Conservation (phyloP, 2,113 vertebrate species). For the Phyllostomus discolor region DNA sequence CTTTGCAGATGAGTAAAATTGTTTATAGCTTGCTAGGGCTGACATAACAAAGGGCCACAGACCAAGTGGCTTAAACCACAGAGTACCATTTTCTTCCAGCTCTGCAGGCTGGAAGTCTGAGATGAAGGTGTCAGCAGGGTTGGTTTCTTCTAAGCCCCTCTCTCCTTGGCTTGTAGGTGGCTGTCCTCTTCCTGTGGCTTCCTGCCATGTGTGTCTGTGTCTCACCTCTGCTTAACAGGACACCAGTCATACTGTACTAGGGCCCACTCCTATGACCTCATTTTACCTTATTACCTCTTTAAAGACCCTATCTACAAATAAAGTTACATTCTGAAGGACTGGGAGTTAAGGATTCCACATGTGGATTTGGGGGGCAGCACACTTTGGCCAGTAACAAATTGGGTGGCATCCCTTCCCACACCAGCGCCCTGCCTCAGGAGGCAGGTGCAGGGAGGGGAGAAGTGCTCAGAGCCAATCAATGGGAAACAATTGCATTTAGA, state of each 20-base stretch:
- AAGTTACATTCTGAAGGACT: not conserved
- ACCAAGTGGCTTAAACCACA: not conserved
- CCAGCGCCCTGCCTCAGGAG: not conserved
- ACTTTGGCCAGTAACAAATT: not conserved
- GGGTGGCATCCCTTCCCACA: not conserved
- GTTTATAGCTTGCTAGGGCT: not conserved
- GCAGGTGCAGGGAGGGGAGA: not conserved
- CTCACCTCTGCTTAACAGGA: not conserved
- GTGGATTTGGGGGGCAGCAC: not conserved
- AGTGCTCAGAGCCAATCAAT: constrained; percentile 5
- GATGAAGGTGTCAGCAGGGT: not conserved
- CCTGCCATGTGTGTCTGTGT: not conserved
- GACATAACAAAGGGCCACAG: not conserved
- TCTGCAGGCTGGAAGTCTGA: not conserved
- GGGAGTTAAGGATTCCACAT: not conserved
- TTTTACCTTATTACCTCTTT: not conserved
- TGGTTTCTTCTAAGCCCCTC: not conserved
- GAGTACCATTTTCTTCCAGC: not conserved
- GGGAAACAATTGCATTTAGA: constrained; percentile 52
- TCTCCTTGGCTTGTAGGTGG: not conserved
- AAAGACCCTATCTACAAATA: not conserved
- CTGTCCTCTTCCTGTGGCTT: not conserved
- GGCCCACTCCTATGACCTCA: not conserved
- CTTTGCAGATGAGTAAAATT: not conserved
- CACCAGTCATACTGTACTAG: not conserved